These are phyloP conservation scores for Aplodontia rufa DNA, from an alignment of 2,113 vertebrate genomes.

Conservation along the genomic window DNA sequence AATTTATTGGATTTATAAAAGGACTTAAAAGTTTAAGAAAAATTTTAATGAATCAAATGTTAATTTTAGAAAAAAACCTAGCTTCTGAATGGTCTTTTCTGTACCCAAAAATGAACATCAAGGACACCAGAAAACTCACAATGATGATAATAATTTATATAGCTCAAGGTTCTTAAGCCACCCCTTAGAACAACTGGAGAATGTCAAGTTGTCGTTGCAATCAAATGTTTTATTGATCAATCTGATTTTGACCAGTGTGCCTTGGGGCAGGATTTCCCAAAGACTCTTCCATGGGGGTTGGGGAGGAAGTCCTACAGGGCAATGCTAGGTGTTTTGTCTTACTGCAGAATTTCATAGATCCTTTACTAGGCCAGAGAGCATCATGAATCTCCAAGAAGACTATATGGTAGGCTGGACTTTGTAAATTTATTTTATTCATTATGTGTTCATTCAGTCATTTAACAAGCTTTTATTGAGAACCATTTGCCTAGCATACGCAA, in stretches of 20 bases:
- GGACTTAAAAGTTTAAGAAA: not conserved
- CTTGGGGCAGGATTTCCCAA: not conserved
- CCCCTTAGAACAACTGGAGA: not conserved
- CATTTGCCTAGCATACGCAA: too few species aligned
- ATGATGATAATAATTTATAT: not conserved
- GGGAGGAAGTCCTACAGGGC: not conserved
- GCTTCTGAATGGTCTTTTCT: not conserved
- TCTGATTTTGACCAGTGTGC: not conserved
- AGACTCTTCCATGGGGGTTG: not conserved
- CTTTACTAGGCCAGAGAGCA: not conserved
- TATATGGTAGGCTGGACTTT: not conserved
- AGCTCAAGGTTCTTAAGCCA: not conserved
- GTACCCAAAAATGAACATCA: not conserved
- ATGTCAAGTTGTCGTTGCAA: not conserved
- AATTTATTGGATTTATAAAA: constrained; percentile 18
- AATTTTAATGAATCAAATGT: constrained; percentile 39
- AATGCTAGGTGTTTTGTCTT: not conserved
- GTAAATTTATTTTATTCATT: not conserved
- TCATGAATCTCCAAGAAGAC: not conserved
- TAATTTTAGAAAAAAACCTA: not conserved
- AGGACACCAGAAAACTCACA: not conserved
- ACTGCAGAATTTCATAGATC: not conserved
- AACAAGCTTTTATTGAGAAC: not conserved
- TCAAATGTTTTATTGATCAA: not conserved
- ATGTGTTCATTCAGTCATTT: not conserved